Conservation (phyloP, 2,888 invertebrate genomes). For the Noctuana brunneofusca region DNA sequence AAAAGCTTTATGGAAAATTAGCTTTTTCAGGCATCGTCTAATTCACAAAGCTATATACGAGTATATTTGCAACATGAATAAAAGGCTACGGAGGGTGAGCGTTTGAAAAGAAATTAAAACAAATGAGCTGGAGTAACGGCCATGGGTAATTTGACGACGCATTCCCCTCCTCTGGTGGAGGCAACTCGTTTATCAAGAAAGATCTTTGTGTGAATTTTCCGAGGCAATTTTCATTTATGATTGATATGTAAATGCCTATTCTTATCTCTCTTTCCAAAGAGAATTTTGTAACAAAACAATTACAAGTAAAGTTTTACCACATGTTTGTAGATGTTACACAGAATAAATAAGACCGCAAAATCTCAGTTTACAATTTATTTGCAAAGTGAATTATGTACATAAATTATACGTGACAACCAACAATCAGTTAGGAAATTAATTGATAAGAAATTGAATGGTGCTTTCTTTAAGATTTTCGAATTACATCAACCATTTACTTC, state of each 20-base stretch:
- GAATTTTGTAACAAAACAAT: constrained; percentile 13
- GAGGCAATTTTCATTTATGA: constrained; percentile 15
- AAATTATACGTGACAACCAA: too few relatives aligned
- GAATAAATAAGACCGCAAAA: too few relatives aligned
- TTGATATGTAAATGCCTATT: constrained; percentile 23
- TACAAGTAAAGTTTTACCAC: not conserved
- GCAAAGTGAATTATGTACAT: too few relatives aligned
- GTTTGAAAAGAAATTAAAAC: constrained; percentile 47
- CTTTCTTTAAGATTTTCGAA: not conserved
- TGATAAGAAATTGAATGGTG: too few relatives aligned
- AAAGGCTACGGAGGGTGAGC: constrained; percentile 36
- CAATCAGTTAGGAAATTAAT: too few relatives aligned
- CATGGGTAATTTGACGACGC: constrained; percentile 54
- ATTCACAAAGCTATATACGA: too few relatives aligned
- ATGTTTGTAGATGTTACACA: too few relatives aligned
- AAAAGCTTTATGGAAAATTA: constrained; percentile 14
- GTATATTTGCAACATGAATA: constrained; percentile 10
- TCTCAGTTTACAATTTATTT: too few relatives aligned
- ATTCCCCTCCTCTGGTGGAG: constrained; percentile 34
- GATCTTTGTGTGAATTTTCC: constrained; percentile 27
- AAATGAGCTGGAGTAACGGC: constrained; percentile 51
- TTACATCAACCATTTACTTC: not conserved
- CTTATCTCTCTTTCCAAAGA: constrained; percentile 10
- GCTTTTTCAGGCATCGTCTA: constrained; percentile 14
- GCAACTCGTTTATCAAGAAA: constrained; percentile 25